Percentiles rank a stretch among this genome's conserved stretches.
These are phyloP conservation scores for Hyposoter didymator DNA, from an alignment of 2,888 invertebrate genomes.

Conservation along the genomic window DNA sequence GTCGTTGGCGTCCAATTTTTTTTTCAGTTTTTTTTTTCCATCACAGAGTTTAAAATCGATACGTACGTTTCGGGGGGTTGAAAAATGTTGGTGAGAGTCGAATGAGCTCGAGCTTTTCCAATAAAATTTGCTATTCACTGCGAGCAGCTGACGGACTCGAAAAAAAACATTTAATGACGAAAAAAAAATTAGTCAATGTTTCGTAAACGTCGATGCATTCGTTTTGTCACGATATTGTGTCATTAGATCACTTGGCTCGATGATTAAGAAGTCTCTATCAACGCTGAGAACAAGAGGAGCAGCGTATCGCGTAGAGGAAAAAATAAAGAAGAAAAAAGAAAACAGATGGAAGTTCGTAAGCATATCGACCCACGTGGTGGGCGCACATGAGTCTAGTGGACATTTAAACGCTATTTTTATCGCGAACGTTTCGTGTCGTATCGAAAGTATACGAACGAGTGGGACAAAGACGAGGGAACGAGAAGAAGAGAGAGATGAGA, in stretches of 20 bases:
- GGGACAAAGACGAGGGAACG: constrained; percentile 6
- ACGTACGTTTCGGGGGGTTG: too few species aligned
- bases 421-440: constrained; percentile 23
- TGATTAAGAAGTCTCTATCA: neutral
- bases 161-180: neutral
- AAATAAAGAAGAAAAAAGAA: neutral
- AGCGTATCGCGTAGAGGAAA: neutral
- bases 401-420: constrained; percentile 63
- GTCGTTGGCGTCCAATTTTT: too few species aligned
- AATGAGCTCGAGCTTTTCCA: too few species aligned
- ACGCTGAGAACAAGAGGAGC: neutral
- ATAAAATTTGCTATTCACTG: too few species aligned
- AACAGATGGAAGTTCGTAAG: neutral
- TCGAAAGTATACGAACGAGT: constrained; percentile 30
- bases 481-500: neutral
- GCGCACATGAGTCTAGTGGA: constrained; percentile 34
- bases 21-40: too few species aligned
- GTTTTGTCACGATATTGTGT: neutral
- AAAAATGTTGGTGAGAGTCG: too few species aligned
- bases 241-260: neutral
- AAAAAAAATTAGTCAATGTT: neutral
- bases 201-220: neutral
- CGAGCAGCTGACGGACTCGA: too few species aligned
- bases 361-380: constrained; percentile 53
- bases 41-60: too few species aligned